phyloP scores from a whole-genome alignment of 1,140 invertebrate genomes.

The Trichomalopsis sarcophagae region DNA sequence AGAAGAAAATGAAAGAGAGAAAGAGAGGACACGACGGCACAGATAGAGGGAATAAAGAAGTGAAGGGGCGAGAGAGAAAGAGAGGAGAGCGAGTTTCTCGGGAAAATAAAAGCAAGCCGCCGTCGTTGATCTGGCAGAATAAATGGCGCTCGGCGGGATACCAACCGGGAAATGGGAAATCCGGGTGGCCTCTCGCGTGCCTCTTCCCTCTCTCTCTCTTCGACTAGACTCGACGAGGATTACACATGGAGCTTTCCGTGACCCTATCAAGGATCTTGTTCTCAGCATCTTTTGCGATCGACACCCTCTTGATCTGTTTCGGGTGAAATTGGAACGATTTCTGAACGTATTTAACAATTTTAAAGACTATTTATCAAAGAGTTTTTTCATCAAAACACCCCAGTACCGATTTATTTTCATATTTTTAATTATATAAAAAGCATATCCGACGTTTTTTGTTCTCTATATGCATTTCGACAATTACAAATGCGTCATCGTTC shows the following conservation, averaged over 20 bases:
- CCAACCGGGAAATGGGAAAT: conserved; percentile 44
- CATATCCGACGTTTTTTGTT: too few relatives aligned
- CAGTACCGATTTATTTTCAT: too few relatives aligned
- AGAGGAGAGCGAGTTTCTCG: conserved; percentile 25
- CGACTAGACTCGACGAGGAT: not conserved
- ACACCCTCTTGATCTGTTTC: not conserved
- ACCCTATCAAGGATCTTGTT: not conserved
- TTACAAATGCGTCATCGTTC: too few relatives aligned
- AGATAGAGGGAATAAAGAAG: not conserved
- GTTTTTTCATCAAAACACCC: too few relatives aligned
- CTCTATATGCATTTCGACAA: too few relatives aligned
- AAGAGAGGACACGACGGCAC: not conserved
- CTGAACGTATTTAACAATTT: too few relatives aligned
- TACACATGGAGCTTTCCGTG: conserved; percentile 7
- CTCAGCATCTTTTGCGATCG: not conserved
- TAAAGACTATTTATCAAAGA: too few relatives aligned
- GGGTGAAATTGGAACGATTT: too few relatives aligned
- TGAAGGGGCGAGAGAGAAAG: not conserved
- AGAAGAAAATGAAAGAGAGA: not conserved
- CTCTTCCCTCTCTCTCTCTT: too few relatives aligned
- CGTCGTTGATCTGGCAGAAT: conserved; percentile 41
- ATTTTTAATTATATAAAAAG: too few relatives aligned
- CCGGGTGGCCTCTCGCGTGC: conserved; percentile 13
- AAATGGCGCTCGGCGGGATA: conserved; percentile 46
- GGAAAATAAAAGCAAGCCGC: conserved; percentile 44